These are phyloP conservation scores for Oryzias melastigma DNA, from an alignment of 2,113 vertebrate genomes.

Conservation along the genomic window DNA sequence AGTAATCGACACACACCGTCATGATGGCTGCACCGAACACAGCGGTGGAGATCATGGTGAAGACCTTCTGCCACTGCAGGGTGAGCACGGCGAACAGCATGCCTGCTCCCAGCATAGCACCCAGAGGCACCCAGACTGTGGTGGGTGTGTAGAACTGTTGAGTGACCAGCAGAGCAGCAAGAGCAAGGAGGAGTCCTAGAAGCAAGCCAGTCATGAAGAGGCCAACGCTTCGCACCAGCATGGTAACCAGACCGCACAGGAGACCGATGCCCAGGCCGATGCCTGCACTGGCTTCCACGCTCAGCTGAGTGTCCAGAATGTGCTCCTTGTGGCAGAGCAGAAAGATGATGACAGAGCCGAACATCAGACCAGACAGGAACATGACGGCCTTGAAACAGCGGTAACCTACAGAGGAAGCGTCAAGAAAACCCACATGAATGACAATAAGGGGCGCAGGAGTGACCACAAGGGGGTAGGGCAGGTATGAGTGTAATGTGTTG, in stretches of 20 bases:
- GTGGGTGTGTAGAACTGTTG: slow-evolving; percentile 82
- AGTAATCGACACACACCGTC: slow-evolving; percentile 84
- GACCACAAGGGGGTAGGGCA: background rate
- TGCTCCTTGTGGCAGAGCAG: slow-evolving; percentile 87
- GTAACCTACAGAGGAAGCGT: slow-evolving; percentile 74
- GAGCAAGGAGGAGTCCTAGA: slow-evolving; percentile 83
- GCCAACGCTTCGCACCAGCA: slow-evolving; percentile 87
- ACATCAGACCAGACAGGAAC: slow-evolving; percentile 89
- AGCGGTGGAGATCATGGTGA: slow-evolving; percentile 84
- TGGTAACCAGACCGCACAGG: slow-evolving; percentile 87
- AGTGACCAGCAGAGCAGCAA: slow-evolving; percentile 76
- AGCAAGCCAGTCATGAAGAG: slow-evolving; percentile 89
- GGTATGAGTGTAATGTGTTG: background rate
- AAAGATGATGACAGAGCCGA: slow-evolving; percentile 86
- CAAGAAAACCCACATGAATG: background rate
- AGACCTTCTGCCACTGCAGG: slow-evolving; percentile 83
- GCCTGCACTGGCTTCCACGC: slow-evolving; percentile 84
- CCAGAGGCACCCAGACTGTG: slow-evolving; percentile 86
- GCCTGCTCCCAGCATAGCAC: slow-evolving; percentile 79
- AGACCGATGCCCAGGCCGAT: slow-evolving; percentile 88
- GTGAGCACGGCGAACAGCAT: slow-evolving; percentile 86
- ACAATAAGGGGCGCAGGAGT: background rate
- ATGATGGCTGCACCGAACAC: slow-evolving; percentile 84
- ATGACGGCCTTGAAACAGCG: slow-evolving; percentile 91
- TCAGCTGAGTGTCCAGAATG: slow-evolving; percentile 87